A percentile compares a stretch with the other conserved stretches of the same genome.
Conservation (phyloP, 2,888 invertebrate species). For the Ormia ochracea region DNA sequence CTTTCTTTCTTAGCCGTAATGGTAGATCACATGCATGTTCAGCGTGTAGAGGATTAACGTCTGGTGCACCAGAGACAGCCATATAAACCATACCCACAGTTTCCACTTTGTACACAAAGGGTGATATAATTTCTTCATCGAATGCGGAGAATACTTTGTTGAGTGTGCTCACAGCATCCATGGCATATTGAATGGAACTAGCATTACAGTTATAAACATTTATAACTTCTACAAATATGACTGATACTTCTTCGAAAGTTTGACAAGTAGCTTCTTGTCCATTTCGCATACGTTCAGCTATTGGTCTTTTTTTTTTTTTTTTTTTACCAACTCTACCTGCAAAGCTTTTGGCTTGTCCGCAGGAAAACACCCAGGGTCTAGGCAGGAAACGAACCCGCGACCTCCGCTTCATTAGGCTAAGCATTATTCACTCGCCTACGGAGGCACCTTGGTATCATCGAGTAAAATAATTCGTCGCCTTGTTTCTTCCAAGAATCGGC, state of each 20-base stretch:
- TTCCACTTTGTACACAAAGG: conserved; percentile 94
- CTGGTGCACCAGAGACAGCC: conserved; percentile 93
- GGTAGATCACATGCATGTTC: conserved; percentile 87
- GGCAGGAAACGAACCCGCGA: too few relatives aligned
- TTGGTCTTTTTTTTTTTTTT: too few relatives aligned
- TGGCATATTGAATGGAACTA: conserved; percentile 78
- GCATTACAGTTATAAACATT: conserved; percentile 72
- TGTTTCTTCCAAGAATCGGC: conserved; percentile 90
- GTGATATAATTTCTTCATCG: conserved; percentile 88
- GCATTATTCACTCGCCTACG: too few relatives aligned
- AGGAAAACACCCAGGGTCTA: too few relatives aligned
- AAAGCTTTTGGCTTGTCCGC: too few relatives aligned
- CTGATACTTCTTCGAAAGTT: conserved; percentile 78
- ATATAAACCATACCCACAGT: conserved; percentile 95
- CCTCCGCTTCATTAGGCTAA: too few relatives aligned
- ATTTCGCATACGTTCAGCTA: conserved; percentile 87
- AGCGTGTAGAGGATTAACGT: conserved; percentile 85
- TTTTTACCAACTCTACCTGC: too few relatives aligned
- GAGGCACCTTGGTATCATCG: conserved; percentile 96
- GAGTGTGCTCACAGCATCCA: conserved; percentile 90
- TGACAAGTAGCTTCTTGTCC: conserved; percentile 89
- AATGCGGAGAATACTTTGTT: conserved; percentile 91
- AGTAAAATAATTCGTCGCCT: conserved; percentile 90
- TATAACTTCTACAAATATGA: conserved; percentile 75
- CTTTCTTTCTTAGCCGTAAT: conserved; percentile 83